Evolutionary conservation across 2,113 vertebrate species (phyloP), one percentile per base, ranked within the genome.

Genomic region (Capreolus pygargus): DNA sequence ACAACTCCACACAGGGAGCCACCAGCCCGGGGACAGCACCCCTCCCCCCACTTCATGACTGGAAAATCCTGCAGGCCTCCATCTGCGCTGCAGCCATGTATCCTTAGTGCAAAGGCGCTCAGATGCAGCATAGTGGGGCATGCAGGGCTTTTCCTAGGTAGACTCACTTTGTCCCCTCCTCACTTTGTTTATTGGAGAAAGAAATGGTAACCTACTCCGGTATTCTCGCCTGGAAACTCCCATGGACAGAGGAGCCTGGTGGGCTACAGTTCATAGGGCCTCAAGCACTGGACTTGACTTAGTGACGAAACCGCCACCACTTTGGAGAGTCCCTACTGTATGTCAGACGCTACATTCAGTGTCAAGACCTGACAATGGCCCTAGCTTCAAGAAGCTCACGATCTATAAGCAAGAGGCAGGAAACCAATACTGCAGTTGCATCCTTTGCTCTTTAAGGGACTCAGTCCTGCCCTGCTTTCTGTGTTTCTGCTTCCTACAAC

Each of bases 111-210:
- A 74, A 23, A 39, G 67, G 21, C 3, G 86, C 45, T 91, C 45
- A 4, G 28, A 27, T 3, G 47, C 8, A 45, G 13, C 3, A 5
- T 3, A 19, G 45, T 52, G 54, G 7, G 15, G 30, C 2, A 7
- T 2, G 3, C 10, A 50, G 12, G 33, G 13, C 61, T 58, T 52
- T 78, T 23, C 39, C 60, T 50, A 60, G 10, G 55, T 3, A 33
- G 30, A 50, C 52, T 27, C 30, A 28, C 60, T 91, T 43, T 84
- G 74, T 83, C 54, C 28, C 50, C 60, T 57, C 28, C 17, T 55
- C 33, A 45, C 43, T 96, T 27, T 28, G 19, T 55, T 54, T 76
- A 23, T 47, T 76, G 70, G 36, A 43, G 39, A 76, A 43, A 12
- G 39, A 43, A 76, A 76, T 27, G 39, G 70, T 27, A 76, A 76